Evolutionary conservation across 2,113 vertebrate genomes (phyloP).

Genomic region (Ahaetulla prasina): DNA sequence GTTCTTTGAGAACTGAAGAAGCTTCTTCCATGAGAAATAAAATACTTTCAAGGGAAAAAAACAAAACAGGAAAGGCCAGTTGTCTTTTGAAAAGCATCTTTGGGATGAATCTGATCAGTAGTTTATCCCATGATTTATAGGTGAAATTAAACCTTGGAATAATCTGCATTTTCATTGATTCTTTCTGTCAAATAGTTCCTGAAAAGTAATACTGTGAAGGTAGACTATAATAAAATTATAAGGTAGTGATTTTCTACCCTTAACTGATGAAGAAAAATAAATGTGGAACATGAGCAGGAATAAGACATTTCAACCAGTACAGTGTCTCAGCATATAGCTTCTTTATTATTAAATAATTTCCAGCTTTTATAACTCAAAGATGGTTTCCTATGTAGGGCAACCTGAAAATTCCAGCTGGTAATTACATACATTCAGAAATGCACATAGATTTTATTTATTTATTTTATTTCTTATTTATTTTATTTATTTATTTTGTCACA

Average conservation of each 20-base stretch:
- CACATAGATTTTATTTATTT: no score
- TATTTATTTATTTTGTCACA: no score
- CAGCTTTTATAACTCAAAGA: not conserved
- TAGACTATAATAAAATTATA: not conserved
- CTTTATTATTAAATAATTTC: not conserved
- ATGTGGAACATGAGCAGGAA: not conserved
- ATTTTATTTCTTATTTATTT: no score
- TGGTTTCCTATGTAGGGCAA: not conserved
- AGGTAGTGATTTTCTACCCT: not conserved
- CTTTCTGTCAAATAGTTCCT: not conserved
- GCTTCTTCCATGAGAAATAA: not conserved
- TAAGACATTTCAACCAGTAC: not conserved
- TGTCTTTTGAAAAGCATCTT: not conserved
- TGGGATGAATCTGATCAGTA: not conserved
- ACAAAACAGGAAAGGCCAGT: not conserved
- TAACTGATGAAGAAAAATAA: not conserved
- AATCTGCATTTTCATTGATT: not conserved
- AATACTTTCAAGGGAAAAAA: not conserved
- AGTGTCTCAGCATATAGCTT: fast-evolving
- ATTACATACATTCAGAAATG: not conserved
- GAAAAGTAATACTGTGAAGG: not conserved
- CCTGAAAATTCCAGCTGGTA: not conserved
- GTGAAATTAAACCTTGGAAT: not conserved
- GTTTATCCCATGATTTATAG: not conserved
- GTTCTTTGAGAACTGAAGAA: not conserved